Base-by-base conservation (phyloP, 2,113 vertebrate genomes). In the Hyperoodon ampullatus region DNA sequence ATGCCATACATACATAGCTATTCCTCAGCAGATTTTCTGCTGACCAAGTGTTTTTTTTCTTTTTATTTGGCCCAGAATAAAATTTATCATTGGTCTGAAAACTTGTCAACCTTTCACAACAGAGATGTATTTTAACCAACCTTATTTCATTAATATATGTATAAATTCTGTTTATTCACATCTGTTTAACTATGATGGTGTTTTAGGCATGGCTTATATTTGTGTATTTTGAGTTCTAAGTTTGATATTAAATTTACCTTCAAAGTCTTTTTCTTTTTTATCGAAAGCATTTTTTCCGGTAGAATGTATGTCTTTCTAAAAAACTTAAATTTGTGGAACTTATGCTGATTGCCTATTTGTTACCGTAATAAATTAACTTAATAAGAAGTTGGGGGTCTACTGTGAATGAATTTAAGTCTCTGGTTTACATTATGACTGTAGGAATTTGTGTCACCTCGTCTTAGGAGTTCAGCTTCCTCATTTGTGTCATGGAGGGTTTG, bases 51-150 rank as follows among this genome's bases (percentile, higher is more conserved):
- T 47, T 50, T 93, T 39, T 39, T 87, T 90, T 81, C 42, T 84
- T 88, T 97, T 66, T 33, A 82, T 78, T 95, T 94, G 66, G 5
- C 47, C 88, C 68, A 90, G 42, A 85, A 53, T 97, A 94, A 96
- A 95, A 80, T 82, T 92, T 87, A 75, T 55, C 53, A 44, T 50
- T 87, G 8, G 50, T 61, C 87, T 96, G 78, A 92, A 97, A 97
- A 95, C 18, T 85, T 93, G 16, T 16, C 12, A 4, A 0, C 47
- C 39, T 91, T 90, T 93, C 47, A 80, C 18, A 94, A 35, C 33
- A 89, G 33, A 35, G 28, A 81, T 96, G 18, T 63, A 16, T 81
- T 87, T 53, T 95, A 86, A 66, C 19, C 6, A 70, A 9, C 74
- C 21, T 77, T 93, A 65, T 28, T 94, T 90, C 4, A 47, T 60